Base-by-base conservation (phyloP, 2,113 vertebrate genomes). In the Xiphorhynchus elegans region DNA sequence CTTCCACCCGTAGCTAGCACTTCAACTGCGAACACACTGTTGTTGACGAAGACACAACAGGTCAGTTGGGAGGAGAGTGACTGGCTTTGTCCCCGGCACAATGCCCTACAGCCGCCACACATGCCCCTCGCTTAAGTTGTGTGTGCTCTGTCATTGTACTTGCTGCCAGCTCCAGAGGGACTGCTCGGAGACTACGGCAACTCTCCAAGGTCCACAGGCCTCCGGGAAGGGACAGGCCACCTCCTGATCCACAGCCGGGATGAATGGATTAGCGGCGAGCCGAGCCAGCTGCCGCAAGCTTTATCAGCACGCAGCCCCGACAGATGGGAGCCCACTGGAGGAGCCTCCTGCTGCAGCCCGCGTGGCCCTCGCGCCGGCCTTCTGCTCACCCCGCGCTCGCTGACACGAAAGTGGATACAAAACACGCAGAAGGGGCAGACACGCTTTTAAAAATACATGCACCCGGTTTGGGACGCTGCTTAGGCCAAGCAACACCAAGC, bases 251-350 rank as follows among this genome's bases (percentile, higher is more conserved):
- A 44, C 68, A 91, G 95, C 84, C 58, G 67, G 95, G 90, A 96
- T 97, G 96, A 98, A 97, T 94, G 96, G 97, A 97, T 98, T 97
- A 97, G 90, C 7, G 12, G 46, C 33, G 33, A 96, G 87, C 84
- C 23, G 39, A 89, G 95, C 85, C 97, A 98, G 98, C 97, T 97
- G 96, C 96, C 39, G 6, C 80, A 40, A 87, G 96, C 95, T 98
- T 98, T 97, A 98, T 97, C 95, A 81, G 96, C 16, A 35, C 88
- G 82, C 96, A 98, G 97, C 95, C 97, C 97, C 74, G 94, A 98
- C 98, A 99, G 98, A 98, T 98, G 98, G 98, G 95, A 96, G 93
- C 90, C 96, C 94, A 83, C 90, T 97, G 96, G 92, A 98, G 98
- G 96, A 97, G 97, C 95, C 95, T 91, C 96, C 96, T 64, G 96